Conservation (phyloP, 2,888 invertebrate species). For the Deroplatys truncata region DNA sequence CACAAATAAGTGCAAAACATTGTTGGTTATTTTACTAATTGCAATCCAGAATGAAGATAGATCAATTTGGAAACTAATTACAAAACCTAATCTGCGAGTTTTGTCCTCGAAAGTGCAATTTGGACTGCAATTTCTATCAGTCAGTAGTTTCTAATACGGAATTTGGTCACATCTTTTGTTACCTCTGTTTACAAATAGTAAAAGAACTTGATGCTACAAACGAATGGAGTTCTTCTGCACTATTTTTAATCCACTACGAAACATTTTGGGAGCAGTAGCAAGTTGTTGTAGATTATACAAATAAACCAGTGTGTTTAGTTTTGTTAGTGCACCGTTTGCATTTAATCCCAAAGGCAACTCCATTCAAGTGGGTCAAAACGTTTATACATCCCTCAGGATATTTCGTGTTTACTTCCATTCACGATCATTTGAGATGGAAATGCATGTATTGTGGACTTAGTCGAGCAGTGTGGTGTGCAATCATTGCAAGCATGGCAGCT, state of each 20-base stretch:
- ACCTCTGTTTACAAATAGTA: too few species aligned
- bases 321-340: background rate
- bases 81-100: too few species aligned
- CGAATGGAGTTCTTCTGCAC: background rate
- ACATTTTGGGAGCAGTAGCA: background rate
- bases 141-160: too few species aligned
- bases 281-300: background rate
- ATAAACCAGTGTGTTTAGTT: background rate
- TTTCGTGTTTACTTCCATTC: background rate
- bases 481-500: background rate
- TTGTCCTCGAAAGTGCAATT: too few species aligned
- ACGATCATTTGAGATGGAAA: background rate
- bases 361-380: background rate
- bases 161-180: too few species aligned
- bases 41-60: too few species aligned
- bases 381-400: background rate
- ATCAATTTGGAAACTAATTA: too few species aligned
- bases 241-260: background rate
- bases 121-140: too few species aligned
- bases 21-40: too few species aligned
- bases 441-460: background rate
- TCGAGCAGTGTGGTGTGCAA: background rate
- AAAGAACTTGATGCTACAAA: too few species aligned
- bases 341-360: background rate
- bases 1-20: too few species aligned